Evolutionary conservation across 2,113 vertebrate species (phyloP).

Genomic region (Etheostoma spectabile): DNA sequence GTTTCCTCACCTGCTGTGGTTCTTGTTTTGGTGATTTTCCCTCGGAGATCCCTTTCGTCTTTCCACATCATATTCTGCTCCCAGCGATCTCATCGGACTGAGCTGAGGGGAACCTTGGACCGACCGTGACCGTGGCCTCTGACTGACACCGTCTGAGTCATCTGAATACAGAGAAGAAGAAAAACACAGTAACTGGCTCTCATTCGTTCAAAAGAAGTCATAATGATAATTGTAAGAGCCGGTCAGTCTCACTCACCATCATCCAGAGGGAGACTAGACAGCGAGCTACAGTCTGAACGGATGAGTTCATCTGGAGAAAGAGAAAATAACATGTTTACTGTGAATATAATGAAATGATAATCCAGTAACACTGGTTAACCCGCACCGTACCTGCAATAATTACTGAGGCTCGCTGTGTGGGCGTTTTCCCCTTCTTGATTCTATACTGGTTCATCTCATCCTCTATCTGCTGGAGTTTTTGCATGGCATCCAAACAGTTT

Average conservation of each 20-base stretch:
- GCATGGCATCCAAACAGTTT: constrained; percentile 92
- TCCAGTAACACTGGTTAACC: background rate
- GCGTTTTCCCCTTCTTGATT: constrained; percentile 93
- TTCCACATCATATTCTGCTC: constrained; percentile 77
- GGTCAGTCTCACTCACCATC: constrained; percentile 87
- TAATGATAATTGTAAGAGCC: background rate
- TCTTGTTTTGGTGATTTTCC: constrained; percentile 76
- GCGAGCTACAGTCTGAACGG: constrained; percentile 92
- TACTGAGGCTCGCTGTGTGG: constrained; percentile 90
- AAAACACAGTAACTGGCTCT: background rate
- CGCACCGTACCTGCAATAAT: constrained; percentile 86
- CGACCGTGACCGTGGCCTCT: constrained; percentile 88
- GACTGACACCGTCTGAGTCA: constrained; percentile 80
- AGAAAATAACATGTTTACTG: constrained; percentile 13
- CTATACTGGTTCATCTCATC: constrained; percentile 95
- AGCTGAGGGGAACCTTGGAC: constrained; percentile 91
- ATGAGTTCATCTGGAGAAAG: constrained; percentile 89
- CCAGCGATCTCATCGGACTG: constrained; percentile 87
- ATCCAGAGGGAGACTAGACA: constrained; percentile 91
- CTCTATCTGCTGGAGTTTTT: constrained; percentile 94
- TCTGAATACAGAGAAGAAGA: constrained; percentile 68
- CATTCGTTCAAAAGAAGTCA: background rate
- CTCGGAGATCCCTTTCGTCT: constrained; percentile 66
- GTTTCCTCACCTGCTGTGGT: constrained; percentile 73
- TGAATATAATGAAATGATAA: background rate